These are phyloP conservation scores for Noctua janthina DNA, from an alignment of 2,888 invertebrate genomes.

Conservation along the genomic window DNA sequence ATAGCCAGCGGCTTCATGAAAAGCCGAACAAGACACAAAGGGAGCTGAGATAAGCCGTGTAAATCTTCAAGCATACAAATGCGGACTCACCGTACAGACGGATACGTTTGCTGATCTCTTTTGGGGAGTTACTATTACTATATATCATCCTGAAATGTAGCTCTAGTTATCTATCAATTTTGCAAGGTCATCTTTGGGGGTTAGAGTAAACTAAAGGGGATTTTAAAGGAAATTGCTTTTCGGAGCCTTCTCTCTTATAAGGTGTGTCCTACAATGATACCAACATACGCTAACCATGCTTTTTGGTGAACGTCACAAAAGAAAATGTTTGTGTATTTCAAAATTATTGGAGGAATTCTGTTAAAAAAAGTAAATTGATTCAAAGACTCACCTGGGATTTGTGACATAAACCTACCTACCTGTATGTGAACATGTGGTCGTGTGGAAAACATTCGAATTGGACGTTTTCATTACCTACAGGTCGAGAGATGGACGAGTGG, in stretches of 20 bases:
- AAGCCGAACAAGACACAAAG: constrained; percentile 79
- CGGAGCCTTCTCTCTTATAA: neutral
- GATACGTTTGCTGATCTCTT: constrained; percentile 73
- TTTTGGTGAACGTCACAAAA: neutral
- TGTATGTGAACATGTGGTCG: constrained; percentile 12
- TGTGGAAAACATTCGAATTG: constrained; percentile 34
- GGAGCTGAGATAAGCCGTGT: constrained; percentile 77
- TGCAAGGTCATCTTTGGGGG: constrained; percentile 51
- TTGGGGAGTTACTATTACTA: constrained; percentile 60
- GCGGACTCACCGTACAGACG: constrained; percentile 68
- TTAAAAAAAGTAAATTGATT: neutral
- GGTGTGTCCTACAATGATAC: neutral
- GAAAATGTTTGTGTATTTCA: no score
- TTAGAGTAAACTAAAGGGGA: constrained; percentile 22
- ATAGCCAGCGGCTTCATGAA: constrained; percentile 67
- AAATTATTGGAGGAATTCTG: neutral
- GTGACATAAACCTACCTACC: neutral
- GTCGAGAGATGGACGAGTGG: constrained; percentile 22
- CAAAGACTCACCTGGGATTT: neutral
- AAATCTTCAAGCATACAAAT: constrained; percentile 81
- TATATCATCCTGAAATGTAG: constrained; percentile 69
- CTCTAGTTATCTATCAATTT: constrained; percentile 64
- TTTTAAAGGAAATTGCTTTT: constrained; percentile 38
- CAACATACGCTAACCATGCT: neutral
- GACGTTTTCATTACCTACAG: constrained; percentile 45